Evolutionary conservation across 2,888 invertebrate species (phyloP).

Genomic region (Phoronis australis): DNA sequence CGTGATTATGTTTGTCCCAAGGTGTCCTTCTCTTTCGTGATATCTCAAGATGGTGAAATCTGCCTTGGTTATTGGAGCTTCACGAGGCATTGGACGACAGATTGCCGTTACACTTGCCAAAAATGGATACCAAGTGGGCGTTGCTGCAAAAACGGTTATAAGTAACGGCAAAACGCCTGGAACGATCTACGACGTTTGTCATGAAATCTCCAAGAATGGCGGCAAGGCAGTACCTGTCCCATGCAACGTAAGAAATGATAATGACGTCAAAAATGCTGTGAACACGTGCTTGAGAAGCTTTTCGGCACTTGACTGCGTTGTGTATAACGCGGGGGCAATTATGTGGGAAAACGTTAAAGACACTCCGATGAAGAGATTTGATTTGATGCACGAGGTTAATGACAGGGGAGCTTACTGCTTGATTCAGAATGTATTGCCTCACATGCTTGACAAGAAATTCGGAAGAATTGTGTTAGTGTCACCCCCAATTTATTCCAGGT

Average conservation of each 20-base stretch:
- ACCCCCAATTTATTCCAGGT: constrained; percentile 41
- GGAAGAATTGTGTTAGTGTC: constrained; percentile 32
- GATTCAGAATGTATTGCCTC: constrained; percentile 29
- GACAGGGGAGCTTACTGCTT: constrained; percentile 60
- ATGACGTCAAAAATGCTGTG: constrained; percentile 23
- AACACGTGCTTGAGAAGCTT: constrained; percentile 55
- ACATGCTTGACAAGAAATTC: constrained; percentile 24
- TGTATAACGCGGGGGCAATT: constrained; percentile 75
- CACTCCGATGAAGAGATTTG: constrained; percentile 31
- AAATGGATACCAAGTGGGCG: constrained; percentile 29
- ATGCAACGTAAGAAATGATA: constrained; percentile 29
- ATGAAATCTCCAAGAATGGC: constrained; percentile 24
- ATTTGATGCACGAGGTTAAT: constrained; percentile 37
- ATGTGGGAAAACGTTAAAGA: constrained; percentile 55
- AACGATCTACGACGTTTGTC: constrained; percentile 24
- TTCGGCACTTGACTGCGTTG: constrained; percentile 69
- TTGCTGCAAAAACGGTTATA: constrained; percentile 32
- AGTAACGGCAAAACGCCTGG: constrained; percentile 24
- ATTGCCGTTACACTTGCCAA: constrained; percentile 26
- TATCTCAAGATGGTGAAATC: too few species aligned
- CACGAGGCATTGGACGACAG: constrained; percentile 37
- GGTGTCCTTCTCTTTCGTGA: too few species aligned
- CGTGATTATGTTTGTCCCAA: too few species aligned
- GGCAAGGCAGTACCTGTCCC: constrained; percentile 25
- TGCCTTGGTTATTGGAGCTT: constrained; percentile 33